Percentiles rank a stretch among this genome's conserved stretches.
Conservation (phyloP, 1,140 invertebrate species). For the Aphelinus atriplicis region DNA sequence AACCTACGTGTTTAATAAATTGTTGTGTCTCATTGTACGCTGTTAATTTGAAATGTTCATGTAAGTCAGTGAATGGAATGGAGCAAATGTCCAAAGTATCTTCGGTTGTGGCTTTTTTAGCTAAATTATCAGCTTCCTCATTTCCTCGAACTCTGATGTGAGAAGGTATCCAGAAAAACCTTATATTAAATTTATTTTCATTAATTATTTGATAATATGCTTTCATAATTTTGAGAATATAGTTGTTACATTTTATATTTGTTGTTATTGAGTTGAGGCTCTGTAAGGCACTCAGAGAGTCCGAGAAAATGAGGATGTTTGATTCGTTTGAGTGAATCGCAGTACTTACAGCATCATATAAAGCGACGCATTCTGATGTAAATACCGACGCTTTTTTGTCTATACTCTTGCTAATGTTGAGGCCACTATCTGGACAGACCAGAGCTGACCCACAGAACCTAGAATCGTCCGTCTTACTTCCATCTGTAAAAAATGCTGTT, state of each 20-base stretch:
- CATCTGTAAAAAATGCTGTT: too few relatives aligned
- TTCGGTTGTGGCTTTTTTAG: not conserved
- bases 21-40: not conserved
- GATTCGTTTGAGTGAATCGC: not conserved
- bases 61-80: constrained; percentile 13
- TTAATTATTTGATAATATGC: constrained; percentile 2
- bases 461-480: too few relatives aligned
- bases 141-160: constrained; percentile 24
- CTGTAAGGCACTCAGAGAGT: not conserved
- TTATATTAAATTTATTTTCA: not conserved
- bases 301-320: not conserved
- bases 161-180: constrained; percentile 22
- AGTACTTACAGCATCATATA: not conserved
- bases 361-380: not conserved
- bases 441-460: too few relatives aligned
- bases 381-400: not conserved
- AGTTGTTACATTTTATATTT: constrained; percentile 7
- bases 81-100: not conserved
- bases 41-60: constrained; percentile 7
- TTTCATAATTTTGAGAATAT: constrained; percentile 15
- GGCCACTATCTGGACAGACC: too few relatives aligned
- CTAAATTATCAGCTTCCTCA: constrained; percentile 10
- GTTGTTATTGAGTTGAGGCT: not conserved
- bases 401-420: not conserved
- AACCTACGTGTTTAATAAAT: not conserved